phyloP scores from a whole-genome alignment of 2,797 vertebrate species.

The Macroramphosus scolopax region DNA sequence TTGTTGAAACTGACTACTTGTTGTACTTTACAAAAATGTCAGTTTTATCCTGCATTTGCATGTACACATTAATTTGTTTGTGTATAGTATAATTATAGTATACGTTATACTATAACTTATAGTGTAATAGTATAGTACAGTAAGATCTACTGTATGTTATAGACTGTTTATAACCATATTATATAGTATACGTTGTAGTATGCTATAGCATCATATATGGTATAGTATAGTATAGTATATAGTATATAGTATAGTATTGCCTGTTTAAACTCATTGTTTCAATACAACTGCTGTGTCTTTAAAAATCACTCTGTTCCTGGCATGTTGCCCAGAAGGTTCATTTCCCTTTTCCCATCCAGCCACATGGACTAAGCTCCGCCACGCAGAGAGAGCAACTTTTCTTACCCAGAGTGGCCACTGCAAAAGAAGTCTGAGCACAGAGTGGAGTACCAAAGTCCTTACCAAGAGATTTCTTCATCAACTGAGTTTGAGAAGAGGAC shows the following conservation, averaged over 20 bases:
- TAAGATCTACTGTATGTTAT: too few species aligned
- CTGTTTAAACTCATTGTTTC: constrained; percentile 22
- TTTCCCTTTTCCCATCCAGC: constrained; percentile 72
- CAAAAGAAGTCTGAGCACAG: constrained; percentile 22
- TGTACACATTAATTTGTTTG: too few species aligned
- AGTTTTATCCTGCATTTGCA: too few species aligned
- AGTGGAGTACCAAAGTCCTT: constrained; percentile 11
- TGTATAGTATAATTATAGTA: too few species aligned
- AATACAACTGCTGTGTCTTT: constrained; percentile 66
- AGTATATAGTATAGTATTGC: background rate
- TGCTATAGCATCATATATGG: background rate
- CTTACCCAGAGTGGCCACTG: constrained; percentile 36
- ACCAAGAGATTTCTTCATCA: too few species aligned
- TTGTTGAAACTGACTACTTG: too few species aligned
- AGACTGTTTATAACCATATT: too few species aligned
- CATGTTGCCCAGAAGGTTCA: constrained; percentile 65
- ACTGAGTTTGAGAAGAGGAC: constrained; percentile 22
- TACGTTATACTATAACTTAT: too few species aligned
- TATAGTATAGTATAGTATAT: background rate
- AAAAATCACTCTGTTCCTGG: constrained; percentile 60
- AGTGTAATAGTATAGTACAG: too few species aligned
- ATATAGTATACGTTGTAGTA: too few species aligned
- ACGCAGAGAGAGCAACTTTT: constrained; percentile 50
- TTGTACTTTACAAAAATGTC: too few species aligned
- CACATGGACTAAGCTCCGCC: constrained; percentile 64